These are phyloP conservation scores for Argyrosomus japonicus DNA, from an alignment of 2,113 vertebrate genomes.

Conservation along the genomic window DNA sequence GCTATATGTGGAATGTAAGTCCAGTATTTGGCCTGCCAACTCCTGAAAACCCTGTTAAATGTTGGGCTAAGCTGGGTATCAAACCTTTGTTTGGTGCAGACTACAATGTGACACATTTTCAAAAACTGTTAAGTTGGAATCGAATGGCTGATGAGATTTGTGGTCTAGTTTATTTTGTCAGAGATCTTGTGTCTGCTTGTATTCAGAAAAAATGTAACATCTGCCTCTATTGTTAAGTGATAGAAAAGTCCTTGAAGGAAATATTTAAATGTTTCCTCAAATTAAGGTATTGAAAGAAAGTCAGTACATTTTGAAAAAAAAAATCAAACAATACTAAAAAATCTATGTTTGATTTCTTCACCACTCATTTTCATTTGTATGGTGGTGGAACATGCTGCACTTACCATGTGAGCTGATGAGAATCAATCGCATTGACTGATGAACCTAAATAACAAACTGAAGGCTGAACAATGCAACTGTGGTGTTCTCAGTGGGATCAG, in stretches of 20 bases:
- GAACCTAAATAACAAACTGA: background rate
- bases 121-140: background rate
- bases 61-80: background rate
- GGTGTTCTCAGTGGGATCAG: background rate
- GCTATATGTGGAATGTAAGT: background rate
- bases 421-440: background rate
- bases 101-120: background rate
- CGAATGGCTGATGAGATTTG: background rate
- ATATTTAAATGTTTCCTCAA: background rate
- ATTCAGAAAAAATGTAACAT: background rate
- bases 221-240: background rate
- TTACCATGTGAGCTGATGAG: background rate
- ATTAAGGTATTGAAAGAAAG: background rate
- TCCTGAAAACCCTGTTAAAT: too few relatives aligned
- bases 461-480: background rate
- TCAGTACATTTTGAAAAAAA: background rate
- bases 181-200: background rate
- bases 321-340: background rate
- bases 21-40: background rate
- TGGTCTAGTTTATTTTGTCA: too few relatives aligned
- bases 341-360: background rate
- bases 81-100: background rate
- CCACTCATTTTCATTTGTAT: background rate
- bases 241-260: background rate
- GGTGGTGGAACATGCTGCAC: background rate